Percentiles rank a stretch among this genome's conserved stretches.
These are phyloP conservation scores for Oryzias woworae DNA, from an alignment of 2,113 vertebrate genomes.

Conservation along the genomic window DNA sequence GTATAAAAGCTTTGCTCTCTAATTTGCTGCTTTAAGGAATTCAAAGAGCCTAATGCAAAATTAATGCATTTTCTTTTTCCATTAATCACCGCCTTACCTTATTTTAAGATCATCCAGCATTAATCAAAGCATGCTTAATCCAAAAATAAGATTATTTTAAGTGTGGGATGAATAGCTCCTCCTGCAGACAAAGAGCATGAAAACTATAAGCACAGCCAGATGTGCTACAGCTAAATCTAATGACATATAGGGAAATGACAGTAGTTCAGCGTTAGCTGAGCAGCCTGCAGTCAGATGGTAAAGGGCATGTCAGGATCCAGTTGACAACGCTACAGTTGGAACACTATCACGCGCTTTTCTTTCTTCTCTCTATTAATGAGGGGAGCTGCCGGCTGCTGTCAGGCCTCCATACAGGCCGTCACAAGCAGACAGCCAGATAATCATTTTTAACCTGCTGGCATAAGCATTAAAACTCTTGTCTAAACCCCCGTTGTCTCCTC, in stretches of 20 bases:
- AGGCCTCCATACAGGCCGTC: conserved; percentile 51
- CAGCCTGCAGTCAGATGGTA: conserved; percentile 49
- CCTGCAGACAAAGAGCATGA: background rate
- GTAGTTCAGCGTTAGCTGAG: conserved; percentile 36
- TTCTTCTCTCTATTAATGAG: conserved; percentile 52
- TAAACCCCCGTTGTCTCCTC: conserved; percentile 3
- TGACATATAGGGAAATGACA: conserved; percentile 52
- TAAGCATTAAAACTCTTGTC: conserved; percentile 71
- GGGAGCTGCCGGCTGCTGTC: conserved; percentile 60
- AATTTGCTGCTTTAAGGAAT: conserved; percentile 1
- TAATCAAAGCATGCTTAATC: conserved; percentile 17
- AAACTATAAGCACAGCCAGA: conserved; percentile 11
- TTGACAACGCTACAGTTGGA: conserved; percentile 40
- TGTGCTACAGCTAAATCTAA: conserved; percentile 37
- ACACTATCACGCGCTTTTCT: conserved; percentile 24
- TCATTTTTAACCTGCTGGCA: conserved; percentile 79
- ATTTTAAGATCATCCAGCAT: conserved; percentile 4
- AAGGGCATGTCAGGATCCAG: conserved; percentile 56
- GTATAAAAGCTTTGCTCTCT: conserved; percentile 10
- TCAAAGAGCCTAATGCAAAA: conserved; percentile 9
- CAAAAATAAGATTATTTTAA: conserved; percentile 25
- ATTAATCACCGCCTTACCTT: conserved; percentile 11
- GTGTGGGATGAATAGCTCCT: background rate
- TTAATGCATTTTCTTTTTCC: background rate
- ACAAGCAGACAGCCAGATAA: conserved; percentile 68